phyloP scores from a whole-genome alignment of 2,888 invertebrate species.

The Scelioninae gen. 1 region DNA sequence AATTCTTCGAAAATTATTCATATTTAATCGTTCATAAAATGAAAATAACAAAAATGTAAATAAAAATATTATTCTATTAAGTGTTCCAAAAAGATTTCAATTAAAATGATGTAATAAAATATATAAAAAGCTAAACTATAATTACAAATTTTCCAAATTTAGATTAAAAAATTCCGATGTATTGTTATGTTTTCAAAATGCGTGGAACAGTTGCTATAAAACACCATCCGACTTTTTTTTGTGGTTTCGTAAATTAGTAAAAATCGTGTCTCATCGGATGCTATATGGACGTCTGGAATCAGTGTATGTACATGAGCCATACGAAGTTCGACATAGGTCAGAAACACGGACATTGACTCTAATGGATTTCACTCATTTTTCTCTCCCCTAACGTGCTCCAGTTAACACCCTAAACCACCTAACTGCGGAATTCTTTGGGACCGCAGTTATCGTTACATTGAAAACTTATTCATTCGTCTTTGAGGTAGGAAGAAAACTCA shows the following conservation, averaged over 20 bases:
- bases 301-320: slow-evolving; percentile 47
- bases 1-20: slow-evolving; percentile 26
- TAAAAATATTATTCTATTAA: too few relatives aligned
- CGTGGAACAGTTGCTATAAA: too few relatives aligned
- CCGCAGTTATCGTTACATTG: slow-evolving; percentile 58
- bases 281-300: slow-evolving; percentile 42
- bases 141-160: neutral
- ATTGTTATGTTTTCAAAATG: neutral
- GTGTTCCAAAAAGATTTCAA: too few relatives aligned
- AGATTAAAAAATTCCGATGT: neutral
- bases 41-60: too few relatives aligned
- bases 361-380: slow-evolving; percentile 85
- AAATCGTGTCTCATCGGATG: slow-evolving; percentile 11
- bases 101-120: too few relatives aligned
- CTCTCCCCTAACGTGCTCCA: slow-evolving; percentile 80
- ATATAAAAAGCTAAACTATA: too few relatives aligned
- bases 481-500: slow-evolving; percentile 45
- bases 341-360: slow-evolving; percentile 77
- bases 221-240: too few relatives aligned
- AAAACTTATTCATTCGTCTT: slow-evolving; percentile 63
- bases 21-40: neutral
- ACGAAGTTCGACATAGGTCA: slow-evolving; percentile 79
- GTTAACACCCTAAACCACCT: slow-evolving; percentile 75
- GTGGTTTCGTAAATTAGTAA: slow-evolving; percentile 21
- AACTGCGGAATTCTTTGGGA: slow-evolving; percentile 73